Percentiles rank a stretch among this genome's conserved stretches.
Evolutionary conservation across 1,140 invertebrate species (phyloP).

Genomic region (Proctacanthus coquilletti): DNA sequence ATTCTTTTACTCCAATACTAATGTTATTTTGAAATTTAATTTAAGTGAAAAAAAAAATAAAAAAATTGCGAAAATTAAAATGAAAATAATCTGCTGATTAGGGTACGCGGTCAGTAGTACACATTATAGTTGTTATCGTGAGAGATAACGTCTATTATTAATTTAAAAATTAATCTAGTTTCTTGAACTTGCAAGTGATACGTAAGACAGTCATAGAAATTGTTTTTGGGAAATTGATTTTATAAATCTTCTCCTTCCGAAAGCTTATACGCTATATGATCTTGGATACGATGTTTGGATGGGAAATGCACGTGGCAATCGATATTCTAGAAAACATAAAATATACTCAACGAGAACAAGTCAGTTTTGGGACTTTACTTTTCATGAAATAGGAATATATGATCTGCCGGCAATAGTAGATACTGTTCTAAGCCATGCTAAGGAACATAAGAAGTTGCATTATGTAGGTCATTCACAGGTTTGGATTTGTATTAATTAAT

Average conservation of each 20-base stretch:
- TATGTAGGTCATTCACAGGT: constrained; percentile 43
- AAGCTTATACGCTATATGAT: constrained; percentile 34
- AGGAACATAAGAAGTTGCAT: constrained; percentile 34
- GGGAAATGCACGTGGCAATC: constrained; percentile 28
- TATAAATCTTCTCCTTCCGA: constrained; percentile 16
- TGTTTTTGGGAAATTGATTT: neutral
- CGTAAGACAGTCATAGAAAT: no score
- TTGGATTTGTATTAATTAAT: neutral
- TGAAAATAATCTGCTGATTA: no score
- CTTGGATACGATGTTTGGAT: constrained; percentile 56
- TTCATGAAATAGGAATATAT: constrained; percentile 46
- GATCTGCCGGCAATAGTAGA: constrained; percentile 45
- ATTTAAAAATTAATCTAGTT: no score
- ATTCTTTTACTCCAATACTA: no score
- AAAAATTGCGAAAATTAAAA: no score
- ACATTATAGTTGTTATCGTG: no score
- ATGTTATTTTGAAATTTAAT: no score
- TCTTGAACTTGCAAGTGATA: no score
- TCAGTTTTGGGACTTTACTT: constrained; percentile 37
- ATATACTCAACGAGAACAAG: constrained; percentile 31
- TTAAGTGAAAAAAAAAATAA: no score
- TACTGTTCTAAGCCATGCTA: constrained; percentile 34
- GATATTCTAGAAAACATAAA: constrained; percentile 20
- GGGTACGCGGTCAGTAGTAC: no score
- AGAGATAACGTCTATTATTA: no score